Conservation (phyloP, 2,888 invertebrate species). For the Lycia hirtaria region DNA sequence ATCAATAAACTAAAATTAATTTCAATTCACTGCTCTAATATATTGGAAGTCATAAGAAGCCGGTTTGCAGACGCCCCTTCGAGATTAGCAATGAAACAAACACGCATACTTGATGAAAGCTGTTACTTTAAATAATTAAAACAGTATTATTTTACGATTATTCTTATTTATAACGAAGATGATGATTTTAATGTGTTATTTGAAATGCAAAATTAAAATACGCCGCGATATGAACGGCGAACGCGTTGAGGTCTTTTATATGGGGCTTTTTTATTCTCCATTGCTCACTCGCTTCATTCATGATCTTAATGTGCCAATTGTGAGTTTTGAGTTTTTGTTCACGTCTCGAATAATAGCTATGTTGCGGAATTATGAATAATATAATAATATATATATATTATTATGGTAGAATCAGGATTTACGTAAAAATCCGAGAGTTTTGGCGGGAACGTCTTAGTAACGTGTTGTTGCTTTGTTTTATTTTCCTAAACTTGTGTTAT, state of each 20-base stretch:
- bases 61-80: constrained; percentile 25
- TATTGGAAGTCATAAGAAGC: constrained; percentile 7
- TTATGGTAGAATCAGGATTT: too few relatives aligned
- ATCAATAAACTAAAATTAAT: constrained; percentile 17
- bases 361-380: constrained; percentile 17
- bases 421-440: too few relatives aligned
- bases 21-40: constrained; percentile 13
- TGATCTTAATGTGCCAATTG: constrained; percentile 11
- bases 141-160: constrained; percentile 21
- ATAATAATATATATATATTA: too few relatives aligned
- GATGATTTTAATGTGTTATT: constrained; percentile 14
- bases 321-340: constrained; percentile 17
- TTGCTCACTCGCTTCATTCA: constrained; percentile 11
- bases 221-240: constrained; percentile 2
- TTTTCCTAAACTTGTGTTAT: too few relatives aligned
- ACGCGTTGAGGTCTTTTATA: constrained; percentile 32
- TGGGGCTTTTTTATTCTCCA: constrained; percentile 13
- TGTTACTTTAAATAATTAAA: constrained; percentile 29
- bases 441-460: too few relatives aligned
- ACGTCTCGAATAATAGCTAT: constrained; percentile 15
- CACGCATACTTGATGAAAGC: constrained; percentile 33
- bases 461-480: too few relatives aligned
- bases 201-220: constrained; percentile 10
- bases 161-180: constrained; percentile 6
- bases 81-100: constrained; percentile 27